These are phyloP conservation scores for Helicolenus hilgendorfi DNA, from an alignment of 2,797 vertebrate genomes.

Conservation along the genomic window DNA sequence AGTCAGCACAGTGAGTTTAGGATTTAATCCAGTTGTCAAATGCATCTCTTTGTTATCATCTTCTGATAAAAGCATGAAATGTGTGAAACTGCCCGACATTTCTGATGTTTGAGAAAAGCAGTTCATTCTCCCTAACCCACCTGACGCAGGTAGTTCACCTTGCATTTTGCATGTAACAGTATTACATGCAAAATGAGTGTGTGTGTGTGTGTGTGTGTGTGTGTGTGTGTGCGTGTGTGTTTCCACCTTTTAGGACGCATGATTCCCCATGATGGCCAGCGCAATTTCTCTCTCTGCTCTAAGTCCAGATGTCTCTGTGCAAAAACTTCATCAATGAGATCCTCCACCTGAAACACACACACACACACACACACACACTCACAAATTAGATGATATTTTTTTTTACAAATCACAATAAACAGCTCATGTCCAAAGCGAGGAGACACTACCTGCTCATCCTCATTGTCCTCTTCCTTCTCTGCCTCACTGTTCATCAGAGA, in stretches of 20 bases:
- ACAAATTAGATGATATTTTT: neutral
- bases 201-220: neutral
- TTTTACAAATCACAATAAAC: neutral
- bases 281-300: slow-evolving; percentile 91
- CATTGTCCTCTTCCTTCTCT: slow-evolving; percentile 31
- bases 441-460: slow-evolving; percentile 50
- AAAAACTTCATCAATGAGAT: slow-evolving; percentile 91
- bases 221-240: neutral
- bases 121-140: neutral
- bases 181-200: neutral
- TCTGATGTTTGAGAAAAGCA: neutral
- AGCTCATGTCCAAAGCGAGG: neutral
- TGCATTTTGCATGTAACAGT: neutral
- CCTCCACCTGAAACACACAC: slow-evolving; percentile 89
- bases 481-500: slow-evolving; percentile 74
- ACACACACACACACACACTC: slow-evolving; percentile 21
- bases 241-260: slow-evolving; percentile 91
- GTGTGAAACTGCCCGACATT: neutral
- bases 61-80: neutral
- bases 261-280: slow-evolving; percentile 92
- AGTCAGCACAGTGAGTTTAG: neutral
- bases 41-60: neutral
- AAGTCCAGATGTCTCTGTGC: slow-evolving; percentile 89
- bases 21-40: neutral
- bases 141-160: neutral